phyloP scores from a whole-genome alignment of 1,140 invertebrate genomes.

The Drosophila prosaltans region DNA sequence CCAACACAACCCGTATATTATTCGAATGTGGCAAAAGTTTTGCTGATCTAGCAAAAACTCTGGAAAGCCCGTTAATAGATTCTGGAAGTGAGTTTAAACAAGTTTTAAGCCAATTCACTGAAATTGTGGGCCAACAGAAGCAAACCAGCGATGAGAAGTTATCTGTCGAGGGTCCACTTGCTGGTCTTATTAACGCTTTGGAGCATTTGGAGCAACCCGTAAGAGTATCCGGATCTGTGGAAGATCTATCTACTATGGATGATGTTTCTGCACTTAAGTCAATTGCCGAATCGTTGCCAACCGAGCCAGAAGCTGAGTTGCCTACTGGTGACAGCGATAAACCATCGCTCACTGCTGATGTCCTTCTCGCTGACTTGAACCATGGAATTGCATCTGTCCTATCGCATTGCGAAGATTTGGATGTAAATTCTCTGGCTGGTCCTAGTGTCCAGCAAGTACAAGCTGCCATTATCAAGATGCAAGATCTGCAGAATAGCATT shows the following conservation, averaged over 20 bases:
- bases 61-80: slow-evolving; percentile 39
- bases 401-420: slow-evolving; percentile 56
- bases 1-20: slow-evolving; percentile 54
- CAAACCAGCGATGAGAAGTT: slow-evolving; percentile 41
- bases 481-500: slow-evolving; percentile 57
- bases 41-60: slow-evolving; percentile 57
- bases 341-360: slow-evolving; percentile 23
- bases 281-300: slow-evolving; percentile 82
- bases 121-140: slow-evolving; percentile 55
- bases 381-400: slow-evolving; percentile 68
- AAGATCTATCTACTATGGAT: slow-evolving; percentile 84
- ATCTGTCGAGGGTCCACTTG: slow-evolving; percentile 49
- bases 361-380: slow-evolving; percentile 63
- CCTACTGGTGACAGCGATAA: slow-evolving; percentile 5
- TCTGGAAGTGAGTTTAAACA: slow-evolving; percentile 37
- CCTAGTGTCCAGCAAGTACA: slow-evolving; percentile 66
- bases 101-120: slow-evolving; percentile 51
- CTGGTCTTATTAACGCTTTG: slow-evolving; percentile 55
- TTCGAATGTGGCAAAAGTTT: slow-evolving; percentile 67
- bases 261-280: slow-evolving; percentile 86
- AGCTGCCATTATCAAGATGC: slow-evolving; percentile 63
- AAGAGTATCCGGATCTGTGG: slow-evolving; percentile 33
- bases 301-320: slow-evolving; percentile 37
- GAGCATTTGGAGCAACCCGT: slow-evolving; percentile 44
- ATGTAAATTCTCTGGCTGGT: slow-evolving; percentile 43